Percentiles rank a stretch among this genome's conserved stretches.
Evolutionary conservation across 2,113 vertebrate genomes (phyloP).

Genomic region (Oncorhynchus mykiss): DNA sequence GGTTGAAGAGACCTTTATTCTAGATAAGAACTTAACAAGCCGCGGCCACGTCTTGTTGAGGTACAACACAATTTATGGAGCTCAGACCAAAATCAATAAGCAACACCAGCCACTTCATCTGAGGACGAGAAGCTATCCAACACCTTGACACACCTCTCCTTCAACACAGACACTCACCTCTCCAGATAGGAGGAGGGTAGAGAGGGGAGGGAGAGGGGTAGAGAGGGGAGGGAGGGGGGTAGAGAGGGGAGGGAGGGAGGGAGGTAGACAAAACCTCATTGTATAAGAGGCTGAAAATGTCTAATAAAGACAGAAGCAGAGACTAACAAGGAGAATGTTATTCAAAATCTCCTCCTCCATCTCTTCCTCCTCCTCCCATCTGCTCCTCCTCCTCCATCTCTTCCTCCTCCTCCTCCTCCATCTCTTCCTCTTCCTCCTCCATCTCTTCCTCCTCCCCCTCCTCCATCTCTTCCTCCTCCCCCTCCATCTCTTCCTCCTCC

Average conservation of each 20-base stretch:
- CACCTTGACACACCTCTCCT: conserved; percentile 25
- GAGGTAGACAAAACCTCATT: neutral
- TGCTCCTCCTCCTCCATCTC: too few species aligned
- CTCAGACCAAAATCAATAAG: conserved; percentile 44
- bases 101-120: conserved; percentile 40
- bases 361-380: too few species aligned
- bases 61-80: conserved; percentile 43
- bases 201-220: neutral
- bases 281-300: too few species aligned
- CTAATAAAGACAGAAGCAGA: too few species aligned
- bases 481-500: too few species aligned
- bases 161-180: conserved; percentile 8
- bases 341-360: too few species aligned
- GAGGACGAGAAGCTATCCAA: conserved; percentile 19
- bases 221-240: neutral
- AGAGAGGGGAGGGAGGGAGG: neutral
- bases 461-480: too few species aligned
- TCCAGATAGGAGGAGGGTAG: neutral
- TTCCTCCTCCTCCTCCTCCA: too few species aligned
- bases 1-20: conserved; percentile 43
- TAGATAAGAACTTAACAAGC: conserved; percentile 48
- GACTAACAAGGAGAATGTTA: too few species aligned
- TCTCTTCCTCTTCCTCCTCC: too few species aligned
- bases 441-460: too few species aligned
- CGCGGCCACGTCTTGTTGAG: conserved; percentile 18